These are phyloP conservation scores for Philopedon plagiatum DNA, from an alignment of 2,888 invertebrate species.

Conservation along the genomic window DNA sequence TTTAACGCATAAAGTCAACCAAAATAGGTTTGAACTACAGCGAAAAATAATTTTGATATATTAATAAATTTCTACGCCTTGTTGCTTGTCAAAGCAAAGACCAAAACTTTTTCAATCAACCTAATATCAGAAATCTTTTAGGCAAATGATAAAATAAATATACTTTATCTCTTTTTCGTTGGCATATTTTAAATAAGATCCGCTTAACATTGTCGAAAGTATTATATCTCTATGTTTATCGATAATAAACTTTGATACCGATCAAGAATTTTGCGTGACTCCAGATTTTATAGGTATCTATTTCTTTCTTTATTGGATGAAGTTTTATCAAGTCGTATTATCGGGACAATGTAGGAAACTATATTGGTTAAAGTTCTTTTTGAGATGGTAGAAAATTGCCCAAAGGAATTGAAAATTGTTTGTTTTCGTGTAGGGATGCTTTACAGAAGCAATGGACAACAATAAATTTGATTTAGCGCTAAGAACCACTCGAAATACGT, in stretches of 20 bases:
- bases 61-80: not conserved
- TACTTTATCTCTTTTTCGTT: not conserved
- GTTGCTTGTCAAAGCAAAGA: not conserved
- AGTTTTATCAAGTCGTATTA: slow-evolving; percentile 43
- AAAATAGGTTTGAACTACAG: too few species aligned
- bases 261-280: slow-evolving; percentile 40
- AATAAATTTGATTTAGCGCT: slow-evolving; percentile 23
- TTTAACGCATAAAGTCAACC: too few species aligned
- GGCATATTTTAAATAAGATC: slow-evolving; percentile 5
- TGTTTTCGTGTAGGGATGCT: slow-evolving; percentile 27
- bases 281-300: slow-evolving; percentile 40
- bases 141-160: not conserved
- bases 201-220: slow-evolving; percentile 13
- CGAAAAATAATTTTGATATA: not conserved
- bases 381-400: slow-evolving; percentile 30
- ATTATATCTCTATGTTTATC: slow-evolving; percentile 14
- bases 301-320: slow-evolving; percentile 40
- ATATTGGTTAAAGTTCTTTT: slow-evolving; percentile 31
- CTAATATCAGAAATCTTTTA: slow-evolving; percentile 1
- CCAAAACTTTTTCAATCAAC: slow-evolving; percentile 2
- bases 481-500: not conserved
- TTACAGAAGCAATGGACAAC: slow-evolving; percentile 28
- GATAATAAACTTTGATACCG: slow-evolving; percentile 36
- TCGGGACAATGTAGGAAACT: slow-evolving; percentile 28
- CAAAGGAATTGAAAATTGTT: slow-evolving; percentile 36